Base-by-base conservation (phyloP, 2,797 vertebrate genomes). In the Sciurus vulgaris region DNA sequence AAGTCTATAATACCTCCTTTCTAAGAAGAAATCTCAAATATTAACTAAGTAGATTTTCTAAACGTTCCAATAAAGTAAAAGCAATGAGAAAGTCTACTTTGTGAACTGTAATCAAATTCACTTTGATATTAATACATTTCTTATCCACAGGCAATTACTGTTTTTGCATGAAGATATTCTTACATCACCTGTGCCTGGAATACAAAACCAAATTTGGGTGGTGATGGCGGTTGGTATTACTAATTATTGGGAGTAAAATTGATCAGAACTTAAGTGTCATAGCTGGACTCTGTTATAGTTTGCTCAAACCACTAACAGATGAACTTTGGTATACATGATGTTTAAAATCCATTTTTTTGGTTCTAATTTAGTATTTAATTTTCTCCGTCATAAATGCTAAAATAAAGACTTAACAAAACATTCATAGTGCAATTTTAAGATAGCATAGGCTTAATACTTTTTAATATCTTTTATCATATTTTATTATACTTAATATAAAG, bases 221-320 rank as follows among this genome's bases (percentile, higher is more conserved):
- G 98, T 99, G 70, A 99, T 99, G 98, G 83, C 99, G 97, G 99
- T 99, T 97, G 99, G 99, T 97, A 73, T 94, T 47, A 73, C 41
- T 51, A 59, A 56, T 76, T 94, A 91, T 54, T 89, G 28, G 76
- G 85, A 92, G 7, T 54, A 93, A 87, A 91, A 59, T 77, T 87
- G 47, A 76, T 35, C 76, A 9, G 63, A 82, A 82, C 85, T 89
- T 12, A 67, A 17, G 2, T 83, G 26, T 70, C 47, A 22, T 44
- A 93, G 13, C 47, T 83, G 33, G 89, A 89, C 54, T 35, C 1
- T 70, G 1, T 51, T 93, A 20, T 67, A 90, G 33, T 83, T 84
- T 95, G 77, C 93, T 28, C 67, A 28, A 85, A 88, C 35, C 18
- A 63, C 77, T 94, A 81, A 59, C 10, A 69, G 73, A 94, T 35